Percentiles rank a stretch among this genome's conserved stretches.
Conservation (phyloP, 2,797 vertebrate species). For the Chelmon rostratus region DNA sequence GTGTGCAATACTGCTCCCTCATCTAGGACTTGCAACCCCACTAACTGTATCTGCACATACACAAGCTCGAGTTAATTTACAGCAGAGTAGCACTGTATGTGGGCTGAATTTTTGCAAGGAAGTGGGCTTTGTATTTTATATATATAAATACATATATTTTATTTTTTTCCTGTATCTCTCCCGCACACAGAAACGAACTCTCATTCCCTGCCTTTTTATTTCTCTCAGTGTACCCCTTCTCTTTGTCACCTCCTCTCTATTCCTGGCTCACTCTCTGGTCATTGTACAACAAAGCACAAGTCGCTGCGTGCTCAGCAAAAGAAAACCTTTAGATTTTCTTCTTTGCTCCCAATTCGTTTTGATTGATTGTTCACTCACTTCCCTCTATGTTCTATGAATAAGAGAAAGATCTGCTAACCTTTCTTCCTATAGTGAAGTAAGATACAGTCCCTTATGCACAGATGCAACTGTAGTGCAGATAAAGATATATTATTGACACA, state of each 20-base stretch:
- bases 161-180: constrained; percentile 35
- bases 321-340: constrained; percentile 63
- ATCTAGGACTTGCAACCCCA: not conserved
- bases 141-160: too few species aligned
- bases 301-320: constrained; percentile 71
- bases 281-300: constrained; percentile 65
- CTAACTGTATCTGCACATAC: constrained; percentile 18
- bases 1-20: constrained; percentile 15
- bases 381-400: constrained; percentile 74
- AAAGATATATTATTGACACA: constrained; percentile 65
- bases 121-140: constrained; percentile 24
- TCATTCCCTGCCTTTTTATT: constrained; percentile 37
- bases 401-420: constrained; percentile 66
- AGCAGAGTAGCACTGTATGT: constrained; percentile 27
- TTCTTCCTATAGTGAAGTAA: constrained; percentile 47
- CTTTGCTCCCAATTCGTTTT: constrained; percentile 68
- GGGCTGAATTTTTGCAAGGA: constrained; percentile 35
- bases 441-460: constrained; percentile 39
- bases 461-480: constrained; percentile 52
- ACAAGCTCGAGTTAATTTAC: constrained; percentile 37
- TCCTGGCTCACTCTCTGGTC: constrained; percentile 53
- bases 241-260: constrained; percentile 54
- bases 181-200: constrained; percentile 43
- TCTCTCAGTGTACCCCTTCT: constrained; percentile 29
- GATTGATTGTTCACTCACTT: constrained; percentile 71